Conservation (phyloP, 1,140 invertebrate species). For the Scaptomyza hsui region DNA sequence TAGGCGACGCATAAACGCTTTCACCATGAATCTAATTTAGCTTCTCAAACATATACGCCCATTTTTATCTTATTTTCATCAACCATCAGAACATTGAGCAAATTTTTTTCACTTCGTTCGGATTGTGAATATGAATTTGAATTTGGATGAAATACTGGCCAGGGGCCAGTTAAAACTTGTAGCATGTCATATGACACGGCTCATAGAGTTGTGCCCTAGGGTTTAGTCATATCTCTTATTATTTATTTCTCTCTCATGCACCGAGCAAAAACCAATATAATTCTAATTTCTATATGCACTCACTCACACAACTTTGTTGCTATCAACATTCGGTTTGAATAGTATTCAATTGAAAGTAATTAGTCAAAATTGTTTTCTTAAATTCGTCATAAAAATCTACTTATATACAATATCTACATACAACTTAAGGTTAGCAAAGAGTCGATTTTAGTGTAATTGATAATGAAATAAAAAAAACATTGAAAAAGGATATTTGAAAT, state of each 20-base stretch:
- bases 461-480: constrained; percentile 18
- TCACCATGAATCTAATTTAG: not conserved
- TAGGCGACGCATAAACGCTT: constrained; percentile 13
- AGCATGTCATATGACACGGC: constrained; percentile 38
- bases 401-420: constrained; percentile 35
- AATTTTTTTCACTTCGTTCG: constrained; percentile 83
- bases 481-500: constrained; percentile 35
- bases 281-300: constrained; percentile 47
- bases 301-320: constrained; percentile 50
- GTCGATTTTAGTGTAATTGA: constrained; percentile 78
- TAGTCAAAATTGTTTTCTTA: constrained; percentile 35
- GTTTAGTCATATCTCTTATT: constrained; percentile 51
- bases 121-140: constrained; percentile 49
- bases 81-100: constrained; percentile 60
- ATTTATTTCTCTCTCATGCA: constrained; percentile 60
- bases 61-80: constrained; percentile 13
- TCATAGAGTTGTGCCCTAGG: constrained; percentile 67
- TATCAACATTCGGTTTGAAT: not conserved
- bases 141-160: constrained; percentile 20
- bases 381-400: constrained; percentile 28
- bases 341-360: constrained; percentile 16
- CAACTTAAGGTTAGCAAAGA: constrained; percentile 66
- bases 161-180: constrained; percentile 32
- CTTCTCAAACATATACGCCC: constrained; percentile 22
- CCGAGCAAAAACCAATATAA: constrained; percentile 51